phyloP scores from a whole-genome alignment of 2,888 invertebrate species.

The Micoletzkya japonica region DNA sequence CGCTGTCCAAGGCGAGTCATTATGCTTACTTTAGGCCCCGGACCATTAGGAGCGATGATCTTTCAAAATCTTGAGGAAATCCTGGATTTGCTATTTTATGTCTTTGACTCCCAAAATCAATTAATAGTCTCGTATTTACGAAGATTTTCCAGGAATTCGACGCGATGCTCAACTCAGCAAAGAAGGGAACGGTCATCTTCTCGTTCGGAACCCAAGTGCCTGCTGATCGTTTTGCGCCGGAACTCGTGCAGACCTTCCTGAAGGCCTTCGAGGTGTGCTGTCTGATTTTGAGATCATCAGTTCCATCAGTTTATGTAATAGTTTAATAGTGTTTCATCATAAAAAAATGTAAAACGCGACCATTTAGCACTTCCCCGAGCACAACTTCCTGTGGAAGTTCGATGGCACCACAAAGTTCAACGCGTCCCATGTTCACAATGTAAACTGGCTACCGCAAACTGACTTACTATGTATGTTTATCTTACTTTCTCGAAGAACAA shows the following conservation, averaged over 20 bases:
- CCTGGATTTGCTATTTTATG: neutral
- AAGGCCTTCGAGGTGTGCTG: slow-evolving; percentile 5
- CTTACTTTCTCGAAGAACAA: neutral
- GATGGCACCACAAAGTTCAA: slow-evolving; percentile 5
- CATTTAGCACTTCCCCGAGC: slow-evolving; percentile 25
- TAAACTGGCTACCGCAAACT: slow-evolving; percentile 51
- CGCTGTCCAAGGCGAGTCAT: neutral
- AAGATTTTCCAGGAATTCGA: slow-evolving; percentile 30
- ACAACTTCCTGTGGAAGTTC: slow-evolving; percentile 27
- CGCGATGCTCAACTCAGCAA: slow-evolving; percentile 21
- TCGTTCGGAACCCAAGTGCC: slow-evolving; percentile 47
- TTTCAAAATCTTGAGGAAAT: neutral
- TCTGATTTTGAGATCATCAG: neutral
- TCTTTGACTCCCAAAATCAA: neutral
- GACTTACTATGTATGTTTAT: slow-evolving; percentile 43
- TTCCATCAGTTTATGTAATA: neutral
- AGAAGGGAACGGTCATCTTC: slow-evolving; percentile 42
- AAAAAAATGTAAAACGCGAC: neutral
- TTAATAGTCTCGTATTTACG: neutral
- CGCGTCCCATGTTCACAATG: slow-evolving; percentile 39
- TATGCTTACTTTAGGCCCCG: neutral
- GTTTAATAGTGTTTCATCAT: neutral
- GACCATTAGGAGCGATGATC: neutral
- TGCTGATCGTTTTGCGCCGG: neutral
- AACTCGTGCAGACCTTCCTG: neutral